phyloP scores from a whole-genome alignment of 64 coral and sea anemone species.

The Anthopleura sola region DNA sequence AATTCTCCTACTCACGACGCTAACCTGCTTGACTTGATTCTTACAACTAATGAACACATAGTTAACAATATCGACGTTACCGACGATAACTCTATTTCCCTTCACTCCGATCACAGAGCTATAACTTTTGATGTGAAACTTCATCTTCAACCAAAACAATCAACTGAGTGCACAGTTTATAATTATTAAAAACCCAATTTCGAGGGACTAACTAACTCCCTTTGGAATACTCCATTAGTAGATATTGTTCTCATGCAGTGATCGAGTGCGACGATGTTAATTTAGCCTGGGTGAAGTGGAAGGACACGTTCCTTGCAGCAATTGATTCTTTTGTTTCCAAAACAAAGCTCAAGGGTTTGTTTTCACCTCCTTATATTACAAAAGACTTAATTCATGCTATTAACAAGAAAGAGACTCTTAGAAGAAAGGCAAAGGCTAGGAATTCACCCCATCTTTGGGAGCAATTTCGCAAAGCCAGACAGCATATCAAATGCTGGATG shows the following conservation, averaged over 20 bases:
- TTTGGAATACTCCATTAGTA: neutral
- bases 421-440: no score
- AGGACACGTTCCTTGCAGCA: neutral
- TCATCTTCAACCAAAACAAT: no score
- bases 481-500: no score
- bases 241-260: slow-evolving; percentile 25
- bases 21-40: neutral
- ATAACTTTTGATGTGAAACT: neutral
- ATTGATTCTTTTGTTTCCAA: slow-evolving; percentile 12
- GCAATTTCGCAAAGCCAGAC: no score
- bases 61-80: neutral
- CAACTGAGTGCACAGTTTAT: neutral
- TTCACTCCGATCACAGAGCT: neutral
- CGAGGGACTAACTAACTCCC: neutral
- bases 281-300: neutral
- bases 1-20: neutral
- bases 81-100: neutral
- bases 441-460: no score
- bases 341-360: neutral
- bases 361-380: slow-evolving; percentile 20
- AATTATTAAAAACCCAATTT: slow-evolving; percentile 11
- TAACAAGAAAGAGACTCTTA: slow-evolving; percentile 2
- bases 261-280: slow-evolving; percentile 2
- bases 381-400: slow-evolving; percentile 20
- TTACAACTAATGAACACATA: neutral